Base-by-base conservation (phyloP, 2,113 vertebrate genomes). In the Coracopsis vasa region DNA sequence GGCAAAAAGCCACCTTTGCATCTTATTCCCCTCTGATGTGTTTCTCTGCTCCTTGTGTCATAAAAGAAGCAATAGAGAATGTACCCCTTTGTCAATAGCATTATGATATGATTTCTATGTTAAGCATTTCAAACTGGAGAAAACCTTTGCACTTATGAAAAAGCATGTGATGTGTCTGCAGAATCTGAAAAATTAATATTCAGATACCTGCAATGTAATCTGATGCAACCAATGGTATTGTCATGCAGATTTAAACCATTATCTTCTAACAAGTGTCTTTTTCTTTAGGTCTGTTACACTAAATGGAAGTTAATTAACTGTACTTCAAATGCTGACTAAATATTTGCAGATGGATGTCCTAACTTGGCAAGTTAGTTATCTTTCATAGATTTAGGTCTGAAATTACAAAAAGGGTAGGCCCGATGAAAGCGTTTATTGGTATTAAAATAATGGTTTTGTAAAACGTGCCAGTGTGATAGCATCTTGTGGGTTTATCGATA, bases 331-430 rank as follows among this genome's bases (percentile, higher is more conserved):
- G 1, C 16, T 53, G 50, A 75, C 25, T 67, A 48, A 88, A 75
- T 35, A 35, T 8, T 67, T 77, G 28, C 18, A 66, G 16, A 9
- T 56, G 8, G 7, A 24, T 90, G 86, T 77, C 15, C 3, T 4
- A 29, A 4, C 42, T 83, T 86, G 28, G 11, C 7, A 86, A 39
- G 8, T 12, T 56, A 47, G 7, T 31, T 73, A 29, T 67, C 5
- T 82, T 75, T 60, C 5, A 48, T 44, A 67, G 29, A 62, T 86
- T 64, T 42, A 86, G 8, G 13, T 75, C 62, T 79, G 42, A 67
- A n/a, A 33, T 35, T 17, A 9, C 7, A 42, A 64, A 41, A 85
- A 60, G 2, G 0, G 1, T 51, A 72, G 16, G 14, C 3, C 21
- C 50, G 14, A 44, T 45, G 54, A 78, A 84, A 89, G 4, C 13